These are phyloP conservation scores for Thereva unica DNA, from an alignment of 2,888 invertebrate species.

Conservation along the genomic window DNA sequence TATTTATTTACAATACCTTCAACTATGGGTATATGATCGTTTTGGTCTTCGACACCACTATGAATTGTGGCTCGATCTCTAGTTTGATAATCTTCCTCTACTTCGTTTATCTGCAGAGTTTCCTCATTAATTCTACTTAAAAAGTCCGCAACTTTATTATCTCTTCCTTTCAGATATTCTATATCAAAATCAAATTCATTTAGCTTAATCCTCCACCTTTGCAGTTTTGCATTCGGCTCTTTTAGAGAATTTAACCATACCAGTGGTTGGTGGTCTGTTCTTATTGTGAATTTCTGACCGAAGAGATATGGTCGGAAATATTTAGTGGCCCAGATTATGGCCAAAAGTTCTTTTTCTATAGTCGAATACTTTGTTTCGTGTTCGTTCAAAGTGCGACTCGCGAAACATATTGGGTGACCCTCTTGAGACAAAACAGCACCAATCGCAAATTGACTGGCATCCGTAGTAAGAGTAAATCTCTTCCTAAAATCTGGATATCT, in stretches of 20 bases:
- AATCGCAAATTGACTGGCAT: too few species aligned
- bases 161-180: too few species aligned
- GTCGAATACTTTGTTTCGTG: too few species aligned
- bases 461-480: too few species aligned
- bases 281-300: slow-evolving; percentile 18
- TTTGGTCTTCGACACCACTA: not conserved
- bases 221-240: not conserved
- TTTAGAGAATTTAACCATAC: too few species aligned
- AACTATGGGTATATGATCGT: not conserved
- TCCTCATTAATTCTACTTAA: not conserved
- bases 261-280: slow-evolving; percentile 21
- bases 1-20: slow-evolving; percentile 7
- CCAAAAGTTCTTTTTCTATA: not conserved
- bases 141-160: not conserved
- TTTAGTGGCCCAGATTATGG: slow-evolving; percentile 28
- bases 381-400: too few species aligned
- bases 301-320: slow-evolving; percentile 30
- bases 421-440: too few species aligned
- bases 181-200: not conserved
- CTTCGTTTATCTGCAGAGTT: not conserved
- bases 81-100: not conserved
- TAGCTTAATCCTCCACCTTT: not conserved
- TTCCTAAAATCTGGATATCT: too few species aligned
- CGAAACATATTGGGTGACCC: too few species aligned
- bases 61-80: not conserved